These are phyloP conservation scores for Synergus laeviventris DNA, from an alignment of 2,888 invertebrate species.

Conservation along the genomic window DNA sequence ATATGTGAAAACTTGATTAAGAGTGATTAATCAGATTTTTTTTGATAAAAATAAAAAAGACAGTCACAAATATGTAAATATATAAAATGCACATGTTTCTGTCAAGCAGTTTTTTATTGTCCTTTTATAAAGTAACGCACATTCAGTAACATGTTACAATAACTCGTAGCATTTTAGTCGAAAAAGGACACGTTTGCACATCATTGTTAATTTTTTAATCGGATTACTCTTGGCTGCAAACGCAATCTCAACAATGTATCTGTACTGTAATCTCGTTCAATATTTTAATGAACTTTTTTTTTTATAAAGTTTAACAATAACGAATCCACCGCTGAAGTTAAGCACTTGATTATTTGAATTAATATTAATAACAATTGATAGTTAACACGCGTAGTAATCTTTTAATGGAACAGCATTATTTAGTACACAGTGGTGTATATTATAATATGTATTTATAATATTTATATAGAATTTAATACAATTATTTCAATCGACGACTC, in stretches of 20 bases:
- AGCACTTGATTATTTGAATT: constrained; percentile 1
- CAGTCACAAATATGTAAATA: constrained; percentile 2
- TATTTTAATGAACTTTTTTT: constrained; percentile 9
- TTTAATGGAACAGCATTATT: constrained; percentile 22
- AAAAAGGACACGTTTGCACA: constrained; percentile 13
- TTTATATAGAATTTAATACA: constrained; percentile 9
- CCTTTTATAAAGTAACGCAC: constrained; percentile 64
- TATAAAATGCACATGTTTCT: neutral
- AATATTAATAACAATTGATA: constrained; percentile 21
- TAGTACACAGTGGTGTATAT: neutral
- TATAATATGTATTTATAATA: constrained; percentile 2
- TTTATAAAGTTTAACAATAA: constrained; percentile 19
- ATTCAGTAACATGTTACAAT: constrained; percentile 60
- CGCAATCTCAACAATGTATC: constrained; percentile 8
- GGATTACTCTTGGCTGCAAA: constrained; percentile 33
- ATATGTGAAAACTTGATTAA: no score
- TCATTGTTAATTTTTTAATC: constrained; percentile 20
- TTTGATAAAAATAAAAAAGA: neutral
- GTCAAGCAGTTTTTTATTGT: constrained; percentile 64
- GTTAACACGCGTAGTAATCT: constrained; percentile 39
- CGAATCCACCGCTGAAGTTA: constrained; percentile 23
- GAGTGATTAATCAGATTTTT: no score
- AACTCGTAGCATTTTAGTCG: constrained; percentile 43
- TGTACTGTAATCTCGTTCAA: neutral
- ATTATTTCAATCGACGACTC: constrained; percentile 20